phyloP scores from a whole-genome alignment of 1,140 invertebrate species.

The Drosophila eugracilis region DNA sequence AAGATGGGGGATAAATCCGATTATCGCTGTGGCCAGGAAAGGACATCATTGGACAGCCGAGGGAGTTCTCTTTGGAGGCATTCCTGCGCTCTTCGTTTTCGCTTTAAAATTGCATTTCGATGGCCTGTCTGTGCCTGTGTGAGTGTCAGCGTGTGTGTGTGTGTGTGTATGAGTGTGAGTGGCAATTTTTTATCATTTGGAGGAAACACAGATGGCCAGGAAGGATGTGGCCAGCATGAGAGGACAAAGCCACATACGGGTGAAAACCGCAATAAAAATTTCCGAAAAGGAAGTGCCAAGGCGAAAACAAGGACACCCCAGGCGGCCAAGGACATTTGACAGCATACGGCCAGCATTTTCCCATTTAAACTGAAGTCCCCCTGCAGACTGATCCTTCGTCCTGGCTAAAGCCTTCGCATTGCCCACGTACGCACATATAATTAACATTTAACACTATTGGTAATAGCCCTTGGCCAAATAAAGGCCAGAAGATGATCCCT shows the following conservation, averaged over 20 bases:
- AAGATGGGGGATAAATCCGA: constrained; percentile 24
- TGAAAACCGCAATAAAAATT: constrained; percentile 68
- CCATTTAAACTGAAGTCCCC: constrained; percentile 32
- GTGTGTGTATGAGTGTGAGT: background rate
- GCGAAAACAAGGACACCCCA: constrained; percentile 29
- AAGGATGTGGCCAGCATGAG: constrained; percentile 8
- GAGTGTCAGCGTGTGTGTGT: too few species aligned
- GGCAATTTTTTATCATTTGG: constrained; percentile 32
- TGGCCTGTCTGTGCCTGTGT: constrained; percentile 27
- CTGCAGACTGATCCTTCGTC: background rate
- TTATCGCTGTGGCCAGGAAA: constrained; percentile 37
- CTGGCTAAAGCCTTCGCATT: background rate
- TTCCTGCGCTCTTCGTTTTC: background rate
- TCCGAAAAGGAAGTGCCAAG: constrained; percentile 59
- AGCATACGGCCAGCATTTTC: constrained; percentile 22
- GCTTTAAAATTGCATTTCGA: constrained; percentile 73
- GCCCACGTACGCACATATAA: constrained; percentile 33
- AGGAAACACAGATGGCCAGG: constrained; percentile 1
- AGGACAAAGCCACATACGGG: constrained; percentile 47
- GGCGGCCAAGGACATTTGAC: constrained; percentile 8
- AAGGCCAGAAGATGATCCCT: constrained; percentile 18
- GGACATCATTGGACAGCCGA: constrained; percentile 16
- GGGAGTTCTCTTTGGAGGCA: constrained; percentile 10
- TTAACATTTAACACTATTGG: constrained; percentile 28
- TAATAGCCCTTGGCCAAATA: constrained; percentile 29